These are phyloP conservation scores for Biston stratarius DNA, from an alignment of 2,888 invertebrate genomes.

Conservation along the genomic window DNA sequence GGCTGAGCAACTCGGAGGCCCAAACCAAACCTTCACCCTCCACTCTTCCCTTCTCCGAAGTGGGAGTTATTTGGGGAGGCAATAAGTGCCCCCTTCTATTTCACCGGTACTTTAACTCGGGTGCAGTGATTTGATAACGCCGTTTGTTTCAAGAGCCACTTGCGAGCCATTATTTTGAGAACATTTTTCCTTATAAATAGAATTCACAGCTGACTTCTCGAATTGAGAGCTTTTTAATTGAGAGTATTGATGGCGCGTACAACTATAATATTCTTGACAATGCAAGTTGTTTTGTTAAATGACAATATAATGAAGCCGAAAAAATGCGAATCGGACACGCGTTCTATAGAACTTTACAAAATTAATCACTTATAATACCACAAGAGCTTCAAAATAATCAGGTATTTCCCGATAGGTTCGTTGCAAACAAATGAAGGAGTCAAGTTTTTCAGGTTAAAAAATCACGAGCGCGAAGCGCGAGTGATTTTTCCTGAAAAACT, in stretches of 20 bases:
- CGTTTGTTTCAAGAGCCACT: conserved; percentile 82
- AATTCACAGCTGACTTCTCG: conserved; percentile 50
- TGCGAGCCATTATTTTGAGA: conserved; percentile 70
- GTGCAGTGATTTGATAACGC: conserved; percentile 86
- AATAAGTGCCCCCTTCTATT: conserved; percentile 83
- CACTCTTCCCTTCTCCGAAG: conserved; percentile 44
- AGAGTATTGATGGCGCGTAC: conserved; percentile 33
- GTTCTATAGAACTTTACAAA: not conserved
- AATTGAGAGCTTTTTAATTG: conserved; percentile 61
- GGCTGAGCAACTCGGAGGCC: conserved; percentile 24
- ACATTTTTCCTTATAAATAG: conserved; percentile 64
- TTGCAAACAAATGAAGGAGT: no score
- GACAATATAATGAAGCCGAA: no score
- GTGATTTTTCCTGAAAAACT: no score
- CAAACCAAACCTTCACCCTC: conserved; percentile 24
- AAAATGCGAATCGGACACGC: no score
- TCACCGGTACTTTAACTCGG: conserved; percentile 83
- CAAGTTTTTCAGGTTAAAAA: no score
- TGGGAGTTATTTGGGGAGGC: conserved; percentile 55
- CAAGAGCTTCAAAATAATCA: no score
- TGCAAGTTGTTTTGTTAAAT: conserved; percentile 8
- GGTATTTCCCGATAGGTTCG: no score
- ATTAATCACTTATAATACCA: no score
- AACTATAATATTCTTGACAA: conserved; percentile 15
- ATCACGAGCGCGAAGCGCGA: no score